These are phyloP conservation scores for Cyclopterus lumpus DNA, from an alignment of 2,797 vertebrate species.

Conservation along the genomic window DNA sequence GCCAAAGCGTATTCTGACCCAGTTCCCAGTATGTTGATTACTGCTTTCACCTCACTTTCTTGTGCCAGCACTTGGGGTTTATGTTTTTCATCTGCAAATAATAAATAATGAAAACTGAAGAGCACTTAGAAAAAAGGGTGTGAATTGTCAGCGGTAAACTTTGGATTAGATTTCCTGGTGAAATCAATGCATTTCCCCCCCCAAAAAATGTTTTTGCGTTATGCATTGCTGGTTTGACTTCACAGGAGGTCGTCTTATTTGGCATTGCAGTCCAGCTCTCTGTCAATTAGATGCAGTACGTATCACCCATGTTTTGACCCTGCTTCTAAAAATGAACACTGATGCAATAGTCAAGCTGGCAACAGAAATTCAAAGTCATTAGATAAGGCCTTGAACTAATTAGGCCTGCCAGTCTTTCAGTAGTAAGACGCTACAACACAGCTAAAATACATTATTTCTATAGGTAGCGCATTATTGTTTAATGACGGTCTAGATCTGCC, in stretches of 20 bases:
- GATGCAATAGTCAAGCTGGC: conserved; percentile 64
- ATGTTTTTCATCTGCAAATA: conserved; percentile 36
- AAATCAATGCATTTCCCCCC: conserved; percentile 3
- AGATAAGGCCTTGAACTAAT: conserved; percentile 60
- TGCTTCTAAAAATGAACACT: conserved; percentile 65
- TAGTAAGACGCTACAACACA: conserved; percentile 13
- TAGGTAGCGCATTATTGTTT: neutral
- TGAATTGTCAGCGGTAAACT: conserved; percentile 16
- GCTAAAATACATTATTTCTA: neutral
- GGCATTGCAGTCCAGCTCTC: conserved; percentile 42
- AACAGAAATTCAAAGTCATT: conserved; percentile 64
- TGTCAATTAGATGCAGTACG: conserved; percentile 60
- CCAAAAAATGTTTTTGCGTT: neutral
- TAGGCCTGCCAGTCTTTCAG: conserved; percentile 46
- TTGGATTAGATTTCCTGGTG: conserved; percentile 10
- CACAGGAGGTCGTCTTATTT: conserved; percentile 35
- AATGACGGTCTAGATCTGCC: neutral
- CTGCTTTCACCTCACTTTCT: conserved; percentile 40
- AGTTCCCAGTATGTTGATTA: conserved; percentile 49
- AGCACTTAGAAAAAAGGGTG: neutral
- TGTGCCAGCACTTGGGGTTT: conserved; percentile 29
- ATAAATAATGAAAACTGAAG: conserved; percentile 32
- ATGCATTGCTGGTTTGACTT: conserved; percentile 10
- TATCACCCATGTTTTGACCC: conserved; percentile 49
- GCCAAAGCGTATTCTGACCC: conserved; percentile 49